phyloP scores from a whole-genome alignment of 2,113 vertebrate genomes.

The Neodontobutis hainanensis region DNA sequence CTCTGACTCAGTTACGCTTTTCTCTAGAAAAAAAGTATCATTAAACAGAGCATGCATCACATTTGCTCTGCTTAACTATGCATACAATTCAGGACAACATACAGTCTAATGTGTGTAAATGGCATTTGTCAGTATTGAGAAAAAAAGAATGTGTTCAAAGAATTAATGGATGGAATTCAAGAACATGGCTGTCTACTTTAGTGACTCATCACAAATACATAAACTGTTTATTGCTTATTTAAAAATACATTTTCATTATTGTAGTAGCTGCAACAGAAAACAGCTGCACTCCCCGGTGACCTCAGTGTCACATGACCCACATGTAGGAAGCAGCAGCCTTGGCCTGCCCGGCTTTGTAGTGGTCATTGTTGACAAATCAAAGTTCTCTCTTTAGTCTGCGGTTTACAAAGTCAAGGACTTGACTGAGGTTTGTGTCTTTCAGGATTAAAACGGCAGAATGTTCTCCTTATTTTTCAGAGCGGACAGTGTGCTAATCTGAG shows the following conservation, averaged over 20 bases:
- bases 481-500: conserved; percentile 63
- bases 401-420: conserved; percentile 58
- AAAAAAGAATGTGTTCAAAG: no score
- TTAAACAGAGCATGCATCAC: no score
- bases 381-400: conserved; percentile 63
- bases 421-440: conserved; percentile 48
- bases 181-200: no score
- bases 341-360: conserved; percentile 67
- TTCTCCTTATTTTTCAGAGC: conserved; percentile 50
- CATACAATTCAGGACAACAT: background rate
- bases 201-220: no score
- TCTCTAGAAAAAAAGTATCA: conserved; percentile 14
- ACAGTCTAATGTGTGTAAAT: background rate
- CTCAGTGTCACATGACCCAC: conserved; percentile 47
- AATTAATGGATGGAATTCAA: no score
- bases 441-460: conserved; percentile 58
- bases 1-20: conserved; percentile 23
- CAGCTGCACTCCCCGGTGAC: conserved; percentile 36
- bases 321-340: conserved; percentile 30
- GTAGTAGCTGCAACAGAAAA: conserved; percentile 25
- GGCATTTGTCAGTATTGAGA: background rate
- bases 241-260: no score
- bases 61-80: background rate
- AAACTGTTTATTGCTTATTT: no score
- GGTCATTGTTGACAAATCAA: conserved; percentile 76